Evolutionary conservation across 2,888 invertebrate species (phyloP).

Genomic region (Saturnia japonica): DNA sequence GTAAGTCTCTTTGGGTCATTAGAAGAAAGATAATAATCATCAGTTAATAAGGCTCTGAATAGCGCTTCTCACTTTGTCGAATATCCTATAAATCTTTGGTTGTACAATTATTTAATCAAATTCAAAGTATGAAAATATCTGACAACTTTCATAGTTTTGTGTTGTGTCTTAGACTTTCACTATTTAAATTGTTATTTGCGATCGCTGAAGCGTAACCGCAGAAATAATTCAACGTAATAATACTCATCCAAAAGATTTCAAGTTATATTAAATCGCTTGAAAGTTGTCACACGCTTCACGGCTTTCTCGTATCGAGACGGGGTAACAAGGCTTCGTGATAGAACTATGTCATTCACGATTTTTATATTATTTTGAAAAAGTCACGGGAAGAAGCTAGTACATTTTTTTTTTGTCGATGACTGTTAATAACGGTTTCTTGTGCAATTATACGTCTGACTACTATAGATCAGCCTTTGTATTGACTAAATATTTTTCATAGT

Average conservation of each 20-base stretch:
- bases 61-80: not conserved
- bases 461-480: too few relatives aligned
- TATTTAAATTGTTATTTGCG: constrained; percentile 47
- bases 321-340: not conserved
- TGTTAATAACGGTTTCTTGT: too few relatives aligned
- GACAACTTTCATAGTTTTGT: constrained; percentile 41
- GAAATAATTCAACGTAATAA: constrained; percentile 45
- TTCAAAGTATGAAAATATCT: not conserved
- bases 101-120: not conserved
- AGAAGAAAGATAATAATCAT: not conserved
- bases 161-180: constrained; percentile 56
- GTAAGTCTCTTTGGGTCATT: too few relatives aligned
- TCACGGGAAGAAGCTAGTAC: too few relatives aligned
- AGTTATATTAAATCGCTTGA: constrained; percentile 45
- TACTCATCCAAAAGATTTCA: constrained; percentile 37
- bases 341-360: not conserved
- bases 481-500: too few relatives aligned
- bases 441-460: too few relatives aligned
- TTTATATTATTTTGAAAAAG: not conserved
- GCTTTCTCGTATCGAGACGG: constrained; percentile 20
- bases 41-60: not conserved
- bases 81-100: not conserved
- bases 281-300: constrained; percentile 42
- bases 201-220: constrained; percentile 49
- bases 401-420: too few relatives aligned